Base-by-base conservation (phyloP, 2,888 invertebrate genomes). In the Listrodromus nycthemerus region DNA sequence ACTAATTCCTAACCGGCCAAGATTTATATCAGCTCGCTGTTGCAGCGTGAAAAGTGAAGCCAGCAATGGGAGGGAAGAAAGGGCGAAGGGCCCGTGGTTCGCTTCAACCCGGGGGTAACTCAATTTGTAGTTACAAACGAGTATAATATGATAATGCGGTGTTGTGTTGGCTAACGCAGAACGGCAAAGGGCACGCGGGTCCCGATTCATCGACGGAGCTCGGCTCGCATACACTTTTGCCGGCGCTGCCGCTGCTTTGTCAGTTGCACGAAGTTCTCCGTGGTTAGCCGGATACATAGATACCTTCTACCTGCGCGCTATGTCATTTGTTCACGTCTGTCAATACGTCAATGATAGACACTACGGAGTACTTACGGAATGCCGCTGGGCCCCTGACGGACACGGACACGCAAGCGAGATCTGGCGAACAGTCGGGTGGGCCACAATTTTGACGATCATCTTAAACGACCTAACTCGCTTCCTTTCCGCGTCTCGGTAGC, bases 41-140 rank as follows among this genome's bases (percentile, higher is more conserved):
- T 81, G 66, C 45, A 27, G 48, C 10, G 58, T 65, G 52, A 41
- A 55, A 58, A 70, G 30, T 61, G 55, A 48, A 55, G 13, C 27
- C 27, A 30, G 30, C 24, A 30, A 63, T 30, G 61, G 45, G 48
- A 76, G 52, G 61, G 30, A 24, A 63, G 16, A 48, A 61, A 65
- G 50, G 30, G 74, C 67, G 73, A 82, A 74, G 83, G 86, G 83
- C 81, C 82, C 78, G 82, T 86, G 50, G 50, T 75, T 71, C 74
- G 86, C 88, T 88, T 88, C 86, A 88, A 75, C 90, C 88, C 89
- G 89, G 90, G 92, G 92, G 90, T 92, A 92, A 92, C 92, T 92
- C 92, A 92, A 92, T 92, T 92, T 92, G 92, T 91, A 91, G 92
- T 92, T 92, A 92, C 92, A 92, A 92, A 92, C 91, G 92, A 92